Conservation (phyloP, 1,140 invertebrate genomes). For the Laupala kohalensis region DNA sequence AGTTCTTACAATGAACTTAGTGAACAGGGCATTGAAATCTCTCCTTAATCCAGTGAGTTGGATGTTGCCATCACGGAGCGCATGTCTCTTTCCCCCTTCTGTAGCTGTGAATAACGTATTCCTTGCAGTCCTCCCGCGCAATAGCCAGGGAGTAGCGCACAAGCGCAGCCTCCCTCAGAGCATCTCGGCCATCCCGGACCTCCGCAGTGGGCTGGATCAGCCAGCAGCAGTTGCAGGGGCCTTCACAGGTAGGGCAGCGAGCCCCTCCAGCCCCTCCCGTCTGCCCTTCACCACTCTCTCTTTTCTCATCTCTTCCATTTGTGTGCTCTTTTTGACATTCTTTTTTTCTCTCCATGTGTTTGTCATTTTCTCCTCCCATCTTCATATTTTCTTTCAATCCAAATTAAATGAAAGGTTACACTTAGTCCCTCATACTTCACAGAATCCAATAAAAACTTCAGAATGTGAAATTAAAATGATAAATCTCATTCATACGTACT, state of each 20-base stretch:
- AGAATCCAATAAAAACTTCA: too few species aligned
- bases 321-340: too few species aligned
- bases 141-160: conserved; percentile 71
- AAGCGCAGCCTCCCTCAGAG: conserved; percentile 65
- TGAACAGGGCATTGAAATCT: too few species aligned
- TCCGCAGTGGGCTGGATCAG: conserved; percentile 51
- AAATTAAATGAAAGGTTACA: too few species aligned
- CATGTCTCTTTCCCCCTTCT: conserved; percentile 4
- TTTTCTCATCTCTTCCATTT: not conserved
- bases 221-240: conserved; percentile 5
- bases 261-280: not conserved
- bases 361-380: too few species aligned
- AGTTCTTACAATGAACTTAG: too few species aligned
- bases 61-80: conserved; percentile 6
- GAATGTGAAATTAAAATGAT: too few species aligned
- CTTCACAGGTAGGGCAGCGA: conserved; percentile 15
- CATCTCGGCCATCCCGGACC: conserved; percentile 66
- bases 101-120: conserved; percentile 9
- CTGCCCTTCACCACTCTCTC: not conserved
- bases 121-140: conserved; percentile 34
- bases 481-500: too few species aligned
- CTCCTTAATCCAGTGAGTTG: not conserved
- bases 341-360: too few species aligned
- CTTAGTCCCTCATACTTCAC: too few species aligned
- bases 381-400: too few species aligned